A percentile compares a stretch with the other conserved stretches of the same genome.
Evolutionary conservation across 2,797 vertebrate species (phyloP).

Genomic region (Hippopotamyrus pictus): DNA sequence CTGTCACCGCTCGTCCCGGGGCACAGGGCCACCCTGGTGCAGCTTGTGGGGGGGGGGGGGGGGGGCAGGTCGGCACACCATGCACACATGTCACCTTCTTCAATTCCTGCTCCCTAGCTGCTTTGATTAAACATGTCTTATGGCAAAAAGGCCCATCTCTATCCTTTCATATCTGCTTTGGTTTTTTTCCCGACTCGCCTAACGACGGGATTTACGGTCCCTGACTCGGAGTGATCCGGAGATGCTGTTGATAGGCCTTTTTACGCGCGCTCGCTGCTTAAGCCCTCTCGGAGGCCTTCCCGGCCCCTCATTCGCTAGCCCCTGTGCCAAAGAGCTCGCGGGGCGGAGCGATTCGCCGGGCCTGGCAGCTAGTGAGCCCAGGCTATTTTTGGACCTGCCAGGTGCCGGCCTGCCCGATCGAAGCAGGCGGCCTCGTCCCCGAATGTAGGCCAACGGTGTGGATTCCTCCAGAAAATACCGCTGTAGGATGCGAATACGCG

Average conservation of each 20-base stretch:
- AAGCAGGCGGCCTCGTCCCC: neutral
- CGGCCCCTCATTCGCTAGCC: neutral
- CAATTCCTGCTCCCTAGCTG: neutral
- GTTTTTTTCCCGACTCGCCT: neutral
- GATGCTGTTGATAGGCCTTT: neutral
- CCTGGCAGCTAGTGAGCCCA: neutral
- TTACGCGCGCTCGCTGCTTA: neutral
- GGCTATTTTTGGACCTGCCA: slow-evolving; percentile 20
- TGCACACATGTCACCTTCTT: neutral
- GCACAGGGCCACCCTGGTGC: neutral
- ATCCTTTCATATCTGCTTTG: neutral
- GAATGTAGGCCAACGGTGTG: neutral
- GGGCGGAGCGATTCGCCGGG: neutral
- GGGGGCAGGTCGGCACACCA: neutral
- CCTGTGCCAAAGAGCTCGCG: neutral
- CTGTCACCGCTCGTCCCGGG: neutral
- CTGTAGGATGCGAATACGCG: neutral
- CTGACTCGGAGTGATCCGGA: neutral
- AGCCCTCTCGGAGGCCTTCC: neutral
- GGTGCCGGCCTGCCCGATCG: neutral
- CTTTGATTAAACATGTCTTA: neutral
- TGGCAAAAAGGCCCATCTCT: neutral
- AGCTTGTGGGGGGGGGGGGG: neutral
- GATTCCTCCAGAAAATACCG: neutral
- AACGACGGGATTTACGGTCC: neutral